Base-by-base conservation (phyloP, 1,140 invertebrate genomes). In the Pristionchus pacificus region DNA sequence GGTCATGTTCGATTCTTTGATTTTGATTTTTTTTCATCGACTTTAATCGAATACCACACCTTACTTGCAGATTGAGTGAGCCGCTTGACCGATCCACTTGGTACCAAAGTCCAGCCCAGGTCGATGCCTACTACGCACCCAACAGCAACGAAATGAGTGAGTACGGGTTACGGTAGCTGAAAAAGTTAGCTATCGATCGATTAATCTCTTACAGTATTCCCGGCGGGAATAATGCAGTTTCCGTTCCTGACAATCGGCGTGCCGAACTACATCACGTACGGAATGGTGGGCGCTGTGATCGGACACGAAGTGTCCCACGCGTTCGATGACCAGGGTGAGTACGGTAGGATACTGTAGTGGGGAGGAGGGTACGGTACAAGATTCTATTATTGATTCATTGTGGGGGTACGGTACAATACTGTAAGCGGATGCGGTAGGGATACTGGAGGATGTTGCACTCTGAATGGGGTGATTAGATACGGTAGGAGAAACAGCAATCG, bases 111-210 rank as follows among this genome's bases (percentile, higher is more conserved):
- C 79, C 79, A 0, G 79, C 79, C 2, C 79, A 80, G 74, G 78
- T 81, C 1, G 79, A 79, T 64, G 79, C 79, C 2, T 81, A 79
- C 31, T 80, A 80, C 64, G 74, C 75, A 38, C 79, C 79, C 14
- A 79, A 79, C 68, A 63, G 68, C 30, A 80, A 80, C 71, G 75
- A 80, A 81, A 80, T 80, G 77, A 80, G 78, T 79, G 60, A 62
- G 75, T n/a, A n/a, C n/a, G n/a, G n/a, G n/a, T n/a, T n/a, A 67
- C 27, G 24, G 27, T 65, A 24, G 29, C 38, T 60, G 33, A 61
- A 60, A 27, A 38, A 14, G 61, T 72, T 2, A 67, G 59, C 27
- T 27, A 31, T 72, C 15, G 28, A 28, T n/a, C n/a, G n/a, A n/a
- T n/a, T n/a, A n/a, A 27, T 25, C 75, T n/a, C 15, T 76, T 79